phyloP scores from a whole-genome alignment of 2,888 invertebrate genomes.

The Laspeyria flexula region DNA sequence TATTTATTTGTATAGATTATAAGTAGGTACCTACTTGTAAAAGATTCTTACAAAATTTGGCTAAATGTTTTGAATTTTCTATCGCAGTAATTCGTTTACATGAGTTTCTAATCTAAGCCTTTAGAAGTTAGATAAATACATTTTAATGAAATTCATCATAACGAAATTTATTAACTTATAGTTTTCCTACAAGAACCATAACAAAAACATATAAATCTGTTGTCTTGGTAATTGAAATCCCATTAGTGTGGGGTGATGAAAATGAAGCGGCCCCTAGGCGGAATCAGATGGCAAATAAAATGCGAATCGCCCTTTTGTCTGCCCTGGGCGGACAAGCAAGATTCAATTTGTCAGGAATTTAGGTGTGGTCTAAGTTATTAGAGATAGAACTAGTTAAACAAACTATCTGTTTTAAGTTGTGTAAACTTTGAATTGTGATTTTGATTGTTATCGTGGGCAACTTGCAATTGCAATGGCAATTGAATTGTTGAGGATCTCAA shows the following conservation, averaged over 20 bases:
- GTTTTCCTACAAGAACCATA: neutral
- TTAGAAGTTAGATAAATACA: too few species aligned
- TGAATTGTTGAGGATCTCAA: too few species aligned
- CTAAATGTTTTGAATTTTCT: too few species aligned
- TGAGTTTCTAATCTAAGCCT: too few species aligned
- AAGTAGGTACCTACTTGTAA: too few species aligned
- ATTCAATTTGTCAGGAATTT: constrained; percentile 82
- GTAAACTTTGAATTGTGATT: too few species aligned
- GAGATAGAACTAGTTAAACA: neutral
- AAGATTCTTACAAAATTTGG: too few species aligned
- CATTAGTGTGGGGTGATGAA: constrained; percentile 67
- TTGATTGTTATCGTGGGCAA: too few species aligned
- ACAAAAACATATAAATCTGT: constrained; percentile 34
- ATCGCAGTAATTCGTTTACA: too few species aligned
- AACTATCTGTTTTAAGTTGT: too few species aligned
- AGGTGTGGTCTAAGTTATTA: constrained; percentile 41
- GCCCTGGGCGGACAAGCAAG: constrained; percentile 70
- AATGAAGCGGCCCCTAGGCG: constrained; percentile 58
- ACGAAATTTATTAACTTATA: neutral
- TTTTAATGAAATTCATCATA: neutral
- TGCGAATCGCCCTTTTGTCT: constrained; percentile 78
- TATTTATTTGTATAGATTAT: too few species aligned
- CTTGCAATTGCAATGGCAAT: too few species aligned
- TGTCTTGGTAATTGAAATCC: constrained; percentile 65
- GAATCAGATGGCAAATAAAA: constrained; percentile 81